A percentile compares a stretch with the other conserved stretches of the same genome.
Evolutionary conservation across 2,888 invertebrate species (phyloP).

Genomic region (Scrobipalpa costella): DNA sequence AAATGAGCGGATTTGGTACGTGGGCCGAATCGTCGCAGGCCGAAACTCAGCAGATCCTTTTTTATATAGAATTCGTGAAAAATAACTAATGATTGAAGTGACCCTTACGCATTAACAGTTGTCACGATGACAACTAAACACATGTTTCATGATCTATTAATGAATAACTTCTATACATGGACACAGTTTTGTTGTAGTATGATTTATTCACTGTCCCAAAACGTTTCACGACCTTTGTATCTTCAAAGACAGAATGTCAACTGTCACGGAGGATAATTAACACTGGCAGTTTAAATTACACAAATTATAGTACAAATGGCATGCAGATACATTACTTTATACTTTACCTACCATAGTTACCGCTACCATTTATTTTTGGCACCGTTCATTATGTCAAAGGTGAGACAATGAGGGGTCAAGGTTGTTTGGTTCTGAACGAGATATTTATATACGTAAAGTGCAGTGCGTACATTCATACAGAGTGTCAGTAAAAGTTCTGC

Average conservation of each 20-base stretch:
- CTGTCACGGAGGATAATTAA: constrained; percentile 23
- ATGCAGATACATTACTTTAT: not conserved
- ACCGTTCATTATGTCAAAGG: constrained; percentile 43
- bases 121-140: not conserved
- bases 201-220: constrained; percentile 1
- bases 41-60: too few relatives aligned
- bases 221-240: constrained; percentile 10
- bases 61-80: too few relatives aligned
- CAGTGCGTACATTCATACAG: not conserved
- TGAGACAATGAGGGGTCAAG: constrained; percentile 49
- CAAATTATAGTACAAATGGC: constrained; percentile 17
- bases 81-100: too few relatives aligned
- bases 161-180: not conserved
- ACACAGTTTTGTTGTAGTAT: not conserved
- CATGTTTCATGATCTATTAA: not conserved
- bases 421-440: constrained; percentile 48
- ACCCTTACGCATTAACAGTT: too few relatives aligned
- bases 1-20: too few relatives aligned
- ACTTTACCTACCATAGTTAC: not conserved
- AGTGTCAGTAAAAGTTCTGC: too few relatives aligned
- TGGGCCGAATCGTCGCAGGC: too few relatives aligned
- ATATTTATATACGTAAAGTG: constrained; percentile 4
- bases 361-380: constrained; percentile 29
- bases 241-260: constrained; percentile 28
- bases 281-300: constrained; percentile 16